Base-by-base conservation (phyloP, 1,140 invertebrate genomes). In the Cyphomyrmex costatus region DNA sequence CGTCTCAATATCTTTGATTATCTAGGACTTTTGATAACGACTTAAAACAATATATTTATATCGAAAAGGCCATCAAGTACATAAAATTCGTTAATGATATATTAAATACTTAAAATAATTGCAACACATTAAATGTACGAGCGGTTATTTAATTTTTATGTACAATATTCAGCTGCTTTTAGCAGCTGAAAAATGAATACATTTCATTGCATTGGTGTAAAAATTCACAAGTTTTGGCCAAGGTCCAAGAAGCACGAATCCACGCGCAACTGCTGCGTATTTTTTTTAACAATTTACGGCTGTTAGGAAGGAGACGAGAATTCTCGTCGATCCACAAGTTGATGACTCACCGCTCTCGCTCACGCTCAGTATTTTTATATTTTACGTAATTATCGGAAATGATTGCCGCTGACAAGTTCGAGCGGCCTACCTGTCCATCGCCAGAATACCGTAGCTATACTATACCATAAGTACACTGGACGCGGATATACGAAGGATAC, bases 361-460 rank as follows among this genome's bases (percentile, higher is more conserved):
- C 27, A 36, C 24, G 42, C 60, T 58, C 21, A 53, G 19, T 3
- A 83, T 60, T 83, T 83, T 74, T 83, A 58, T 36, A 68, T 49
- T 33, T 74, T 74, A 49, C 79, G 53, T 83, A 83, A 83, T 85
- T 85, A 78, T 77, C 82, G 24, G 58, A 21, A 77, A 85, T 77
- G 71, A 83, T 83, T 60, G 68, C 79, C 53, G 79, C 68, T 83
- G 79, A 79, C 84, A 68, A 70, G 84, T 70, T 74, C 68, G 68
- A 73, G 51, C 85, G 68, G 68, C 60, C 66, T 82, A 33, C 19
- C 73, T 51, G 70, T 63, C 30, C 79, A 68, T 60, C 66, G 63
- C 36, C 3, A 53, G 66, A 60, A 65, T 49, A 82, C 53, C 51
- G 19, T 46, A 36, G 42, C 42, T 65, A 65, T 82, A 51, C n/a